Conservation (phyloP, 2,888 invertebrate genomes). For the Metopia argyrocephala region DNA sequence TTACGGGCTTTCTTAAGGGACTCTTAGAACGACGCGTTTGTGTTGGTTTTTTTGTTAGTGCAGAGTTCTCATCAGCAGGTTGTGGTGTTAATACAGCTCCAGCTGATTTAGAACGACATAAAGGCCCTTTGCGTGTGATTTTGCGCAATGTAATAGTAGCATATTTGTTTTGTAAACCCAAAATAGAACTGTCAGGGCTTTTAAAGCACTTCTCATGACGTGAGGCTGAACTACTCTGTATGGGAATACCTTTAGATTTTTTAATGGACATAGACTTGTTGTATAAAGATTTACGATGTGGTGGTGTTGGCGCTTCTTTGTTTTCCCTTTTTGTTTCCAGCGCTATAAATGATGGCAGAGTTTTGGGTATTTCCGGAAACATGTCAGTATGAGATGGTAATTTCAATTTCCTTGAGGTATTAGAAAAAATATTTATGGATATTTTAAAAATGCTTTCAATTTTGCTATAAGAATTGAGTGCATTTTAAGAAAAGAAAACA, state of each 20-base stretch:
- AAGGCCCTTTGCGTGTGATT: constrained; percentile 66
- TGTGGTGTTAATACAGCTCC: constrained; percentile 72
- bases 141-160: constrained; percentile 77
- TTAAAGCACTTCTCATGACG: constrained; percentile 76
- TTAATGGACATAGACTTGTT: constrained; percentile 80
- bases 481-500: constrained; percentile 39
- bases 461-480: constrained; percentile 30
- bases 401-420: constrained; percentile 36
- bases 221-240: constrained; percentile 49
- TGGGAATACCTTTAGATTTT: constrained; percentile 76
- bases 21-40: constrained; percentile 74
- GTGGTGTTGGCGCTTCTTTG: constrained; percentile 84
- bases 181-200: constrained; percentile 70
- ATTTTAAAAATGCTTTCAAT: constrained; percentile 8
- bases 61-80: constrained; percentile 62
- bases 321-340: constrained; percentile 77
- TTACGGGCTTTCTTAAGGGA: constrained; percentile 67
- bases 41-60: constrained; percentile 71
- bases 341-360: constrained; percentile 81
- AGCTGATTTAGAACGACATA: constrained; percentile 76
- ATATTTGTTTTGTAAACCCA: constrained; percentile 72
- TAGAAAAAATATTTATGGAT: constrained; percentile 44
- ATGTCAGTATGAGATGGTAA: constrained; percentile 68
- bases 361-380: constrained; percentile 82
- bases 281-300: constrained; percentile 87